Evolutionary conservation across 2,888 invertebrate genomes (phyloP), one percentile per base, ranked within the genome.

Genomic region (Heliothis peltigera): DNA sequence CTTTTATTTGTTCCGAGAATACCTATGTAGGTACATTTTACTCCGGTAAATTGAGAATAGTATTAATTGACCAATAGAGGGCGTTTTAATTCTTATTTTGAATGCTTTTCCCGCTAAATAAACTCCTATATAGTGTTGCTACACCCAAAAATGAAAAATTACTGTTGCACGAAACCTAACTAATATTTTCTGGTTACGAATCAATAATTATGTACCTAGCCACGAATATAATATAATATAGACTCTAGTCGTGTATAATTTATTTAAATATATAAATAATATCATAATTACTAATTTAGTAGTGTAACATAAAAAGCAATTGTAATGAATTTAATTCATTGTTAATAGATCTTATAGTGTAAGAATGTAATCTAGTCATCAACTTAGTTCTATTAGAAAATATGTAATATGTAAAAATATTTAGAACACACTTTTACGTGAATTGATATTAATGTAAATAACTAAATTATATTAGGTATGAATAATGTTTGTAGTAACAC

Each of bases 321-420:
- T 72, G 51, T 70, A 82, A 84, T 87, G 87, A 88, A 89, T 89
- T 68, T 66, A 83, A 89, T 89, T 89, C 87, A 88, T 83, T 68
- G 66, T 55, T 47, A 44, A 60, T 52, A 57, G 10, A 57, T 55
- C n/a, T 0, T 66, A 74, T 48, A 55, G 15, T 39, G n/a, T 47
- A 52, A 60, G 35, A 64, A 78, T 63, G 17, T 75, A 70, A 66
- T 47, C 55, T 70, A 75, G 51, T 63, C 59, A 48, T 57, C 19
- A 39, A 46, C 47, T 61, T 56, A 59, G 55, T 59, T 60, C 2
- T 56, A 49, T 42, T 1, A 7, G 51, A 39, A 17, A 52, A 44
- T 43, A 35, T 25, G 6, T 6, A 2, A 28, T 57, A 46, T 76
- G 60, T 62, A 70, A 74, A 70, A 55, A 48, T 42, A 56, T 32